Conservation (phyloP, 2,888 invertebrate genomes). For the Spisula subtruncata region DNA sequence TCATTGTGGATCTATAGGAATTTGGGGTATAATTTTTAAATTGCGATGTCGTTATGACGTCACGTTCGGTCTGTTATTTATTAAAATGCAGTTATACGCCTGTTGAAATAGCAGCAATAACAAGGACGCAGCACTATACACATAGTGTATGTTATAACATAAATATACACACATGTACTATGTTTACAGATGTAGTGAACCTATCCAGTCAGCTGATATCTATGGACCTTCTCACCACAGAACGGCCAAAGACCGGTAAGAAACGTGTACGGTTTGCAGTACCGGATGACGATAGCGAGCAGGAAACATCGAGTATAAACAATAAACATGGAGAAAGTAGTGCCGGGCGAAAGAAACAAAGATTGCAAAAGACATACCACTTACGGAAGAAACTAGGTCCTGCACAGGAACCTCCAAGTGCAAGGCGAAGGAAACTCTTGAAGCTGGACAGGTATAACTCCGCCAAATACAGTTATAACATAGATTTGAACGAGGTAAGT, state of each 20-base stretch:
- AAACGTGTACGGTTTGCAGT: slow-evolving; percentile 56
- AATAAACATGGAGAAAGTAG: background rate
- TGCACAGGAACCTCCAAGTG: background rate
- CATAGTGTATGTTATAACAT: too few relatives aligned
- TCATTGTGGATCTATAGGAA: too few relatives aligned
- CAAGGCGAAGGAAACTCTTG: background rate
- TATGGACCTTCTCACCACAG: slow-evolving; percentile 47
- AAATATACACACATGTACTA: too few relatives aligned
- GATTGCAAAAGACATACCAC: background rate
- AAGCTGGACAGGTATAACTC: background rate
- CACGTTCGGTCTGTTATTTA: too few relatives aligned
- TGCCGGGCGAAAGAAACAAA: background rate
- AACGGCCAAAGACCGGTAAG: slow-evolving; percentile 31
- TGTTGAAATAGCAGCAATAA: too few relatives aligned
- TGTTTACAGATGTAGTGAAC: slow-evolving; percentile 52
- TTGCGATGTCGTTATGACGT: too few relatives aligned
- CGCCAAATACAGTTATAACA: background rate
- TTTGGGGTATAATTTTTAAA: too few relatives aligned
- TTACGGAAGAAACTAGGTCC: background rate
- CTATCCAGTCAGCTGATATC: slow-evolving; percentile 51
- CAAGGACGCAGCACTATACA: too few relatives aligned
- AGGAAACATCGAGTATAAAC: background rate
- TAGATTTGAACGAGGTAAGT: background rate
- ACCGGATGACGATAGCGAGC: slow-evolving; percentile 31
- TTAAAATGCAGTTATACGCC: too few relatives aligned